Conservation (phyloP, 2,797 vertebrate species). For the Hemitrygon akajei region DNA sequence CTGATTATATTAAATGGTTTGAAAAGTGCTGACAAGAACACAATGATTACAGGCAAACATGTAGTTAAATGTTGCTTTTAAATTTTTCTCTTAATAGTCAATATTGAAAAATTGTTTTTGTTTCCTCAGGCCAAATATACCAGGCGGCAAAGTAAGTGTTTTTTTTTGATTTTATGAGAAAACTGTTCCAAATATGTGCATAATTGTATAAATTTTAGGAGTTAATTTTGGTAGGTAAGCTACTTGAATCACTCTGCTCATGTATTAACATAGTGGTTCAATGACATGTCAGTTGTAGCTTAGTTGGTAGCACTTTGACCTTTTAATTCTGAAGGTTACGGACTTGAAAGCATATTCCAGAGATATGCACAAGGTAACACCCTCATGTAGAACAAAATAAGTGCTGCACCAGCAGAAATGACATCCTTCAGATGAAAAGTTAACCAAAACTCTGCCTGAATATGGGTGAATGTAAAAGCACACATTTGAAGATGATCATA, state of each 20-base stretch:
- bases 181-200: slow-evolving; percentile 36
- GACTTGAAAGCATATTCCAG: too few species aligned
- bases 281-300: neutral
- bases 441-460: too few species aligned
- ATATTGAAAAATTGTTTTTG: slow-evolving; percentile 44
- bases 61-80: neutral
- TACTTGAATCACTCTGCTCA: neutral
- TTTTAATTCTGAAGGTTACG: too few species aligned
- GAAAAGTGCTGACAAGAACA: slow-evolving; percentile 59
- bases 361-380: too few species aligned
- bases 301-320: too few species aligned
- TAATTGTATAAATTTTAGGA: slow-evolving; percentile 12
- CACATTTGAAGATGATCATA: too few species aligned
- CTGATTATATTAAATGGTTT: slow-evolving; percentile 55
- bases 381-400: too few species aligned
- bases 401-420: too few species aligned
- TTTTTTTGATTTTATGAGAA: slow-evolving; percentile 35
- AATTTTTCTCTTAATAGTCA: slow-evolving; percentile 43
- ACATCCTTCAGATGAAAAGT: too few species aligned
- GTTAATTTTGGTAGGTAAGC: neutral
- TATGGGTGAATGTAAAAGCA: too few species aligned
- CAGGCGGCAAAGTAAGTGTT: slow-evolving; percentile 66
- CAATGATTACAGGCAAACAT: slow-evolving; percentile 69
- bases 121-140: slow-evolving; percentile 63
- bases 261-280: neutral